A percentile compares a stretch with the other conserved stretches of the same genome.
These are phyloP conservation scores for Gambusia holbrooki DNA, from an alignment of 2,113 vertebrate genomes.

Conservation along the genomic window DNA sequence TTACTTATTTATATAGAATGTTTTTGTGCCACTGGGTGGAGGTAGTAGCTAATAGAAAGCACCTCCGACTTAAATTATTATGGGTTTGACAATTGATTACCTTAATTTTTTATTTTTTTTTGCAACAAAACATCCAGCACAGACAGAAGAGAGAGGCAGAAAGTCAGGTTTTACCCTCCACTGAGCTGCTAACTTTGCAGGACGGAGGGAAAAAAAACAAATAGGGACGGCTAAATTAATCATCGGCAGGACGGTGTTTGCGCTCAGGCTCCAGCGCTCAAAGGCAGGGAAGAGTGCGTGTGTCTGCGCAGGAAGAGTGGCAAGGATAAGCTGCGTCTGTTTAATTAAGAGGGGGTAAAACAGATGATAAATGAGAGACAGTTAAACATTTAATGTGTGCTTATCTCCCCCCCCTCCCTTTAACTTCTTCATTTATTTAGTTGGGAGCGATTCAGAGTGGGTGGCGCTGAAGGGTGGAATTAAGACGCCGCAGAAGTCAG, in stretches of 20 bases:
- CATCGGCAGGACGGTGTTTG: slow-evolving; percentile 73
- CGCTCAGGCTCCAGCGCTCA: slow-evolving; percentile 69
- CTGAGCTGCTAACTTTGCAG: slow-evolving; percentile 64
- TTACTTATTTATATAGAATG: too few species aligned
- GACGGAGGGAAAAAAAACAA: slow-evolving; percentile 58
- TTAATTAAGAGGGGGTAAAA: slow-evolving; percentile 83
- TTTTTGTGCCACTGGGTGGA: slow-evolving; percentile 79
- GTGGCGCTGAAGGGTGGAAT: slow-evolving; percentile 50
- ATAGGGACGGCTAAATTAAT: slow-evolving; percentile 80
- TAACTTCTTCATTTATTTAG: slow-evolving; percentile 72
- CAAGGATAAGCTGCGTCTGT: slow-evolving; percentile 72
- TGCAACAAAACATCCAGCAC: slow-evolving; percentile 31
- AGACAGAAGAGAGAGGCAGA: slow-evolving; percentile 31
- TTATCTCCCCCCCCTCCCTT: slow-evolving; percentile 64
- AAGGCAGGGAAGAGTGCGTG: slow-evolving; percentile 46
- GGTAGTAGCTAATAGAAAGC: slow-evolving; percentile 75
- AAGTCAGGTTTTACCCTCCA: slow-evolving; percentile 57
- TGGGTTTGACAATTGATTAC: slow-evolving; percentile 1
- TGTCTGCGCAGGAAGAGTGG: slow-evolving; percentile 57
- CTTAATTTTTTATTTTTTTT: neutral
- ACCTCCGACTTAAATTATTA: slow-evolving; percentile 20
- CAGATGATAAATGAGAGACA: slow-evolving; percentile 82
- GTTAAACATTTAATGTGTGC: slow-evolving; percentile 83
- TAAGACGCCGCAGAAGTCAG: slow-evolving; percentile 68
- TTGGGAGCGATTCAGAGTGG: slow-evolving; percentile 73